Base-by-base conservation (phyloP, 2,797 vertebrate species). In the Cyclopterus lumpus region DNA sequence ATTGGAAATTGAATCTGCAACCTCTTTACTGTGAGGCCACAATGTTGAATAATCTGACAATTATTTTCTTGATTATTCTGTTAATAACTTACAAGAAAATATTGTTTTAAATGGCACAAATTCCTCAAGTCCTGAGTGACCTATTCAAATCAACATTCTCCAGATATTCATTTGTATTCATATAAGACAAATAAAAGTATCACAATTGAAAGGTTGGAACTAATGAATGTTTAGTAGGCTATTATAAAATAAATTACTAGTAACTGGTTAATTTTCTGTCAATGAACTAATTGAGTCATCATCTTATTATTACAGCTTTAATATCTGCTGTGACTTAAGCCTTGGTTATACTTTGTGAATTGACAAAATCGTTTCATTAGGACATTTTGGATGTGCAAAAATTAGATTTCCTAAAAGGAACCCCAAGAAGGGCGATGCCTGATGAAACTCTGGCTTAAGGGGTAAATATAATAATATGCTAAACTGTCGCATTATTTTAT, bases 1-100 rank as follows among this genome's bases (percentile, higher is more conserved):
- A 34, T 62, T 55, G 7, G 22, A n/a, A 71, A 62, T 18, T 36
- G 16, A 76, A 71, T 28, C 66, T 15, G 54, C 28, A 48, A 8
- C 53, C 28, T 54, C 8, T 65, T 38, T 10, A 51, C 12, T 69
- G 40, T 57, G 40, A 44, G 4, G 32, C 20, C 9, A 8, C 18
- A 34, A n/a, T 16, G 51, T n/a, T 0, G 0, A 44, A 26, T 51
- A 4, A 42, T 34, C 14, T 58, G 10, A 0, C 2, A 5, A 51
- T 22, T 22, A 30, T 36, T 44, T 16, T 28, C 0, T 70, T 0
- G 5, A 8, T 26, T 20, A 14, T 20, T 49, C 14, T 65, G n/a
- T 22, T 44, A 22, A 54, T 44, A 0, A 1, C 5, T 46, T 28
- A 1, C 8, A 12, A 5, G 3, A 55, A 51, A 48, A 11, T 46